Conservation (phyloP, 2,113 vertebrate genomes). For the Hippocampus abdominalis region DNA sequence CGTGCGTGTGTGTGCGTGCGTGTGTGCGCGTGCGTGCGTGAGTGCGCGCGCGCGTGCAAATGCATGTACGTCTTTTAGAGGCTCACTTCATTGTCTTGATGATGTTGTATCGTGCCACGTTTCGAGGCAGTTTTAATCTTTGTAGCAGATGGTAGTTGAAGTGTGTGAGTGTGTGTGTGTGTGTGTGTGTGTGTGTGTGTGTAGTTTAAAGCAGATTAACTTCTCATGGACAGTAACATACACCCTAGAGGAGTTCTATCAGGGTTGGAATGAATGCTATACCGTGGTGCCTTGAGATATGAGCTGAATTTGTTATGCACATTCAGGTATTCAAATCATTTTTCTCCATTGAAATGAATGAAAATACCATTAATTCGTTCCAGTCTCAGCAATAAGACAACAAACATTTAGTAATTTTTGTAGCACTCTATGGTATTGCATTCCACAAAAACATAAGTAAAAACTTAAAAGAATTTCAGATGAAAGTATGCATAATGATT, state of each 20-base stretch:
- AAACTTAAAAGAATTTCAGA: neutral
- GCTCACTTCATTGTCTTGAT: conserved; percentile 32
- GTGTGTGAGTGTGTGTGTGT: neutral
- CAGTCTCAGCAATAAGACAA: neutral
- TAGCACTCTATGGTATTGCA: neutral
- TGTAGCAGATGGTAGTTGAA: conserved; percentile 48
- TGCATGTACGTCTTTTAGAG: neutral
- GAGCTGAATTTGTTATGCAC: neutral
- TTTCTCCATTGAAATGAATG: neutral
- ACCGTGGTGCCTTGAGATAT: neutral
- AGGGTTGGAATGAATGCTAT: neutral
- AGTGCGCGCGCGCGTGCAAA: conserved; percentile 2
- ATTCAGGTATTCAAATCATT: neutral
- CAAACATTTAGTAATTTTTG: too few relatives aligned
- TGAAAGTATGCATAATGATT: neutral
- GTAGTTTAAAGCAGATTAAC: conserved; percentile 48
- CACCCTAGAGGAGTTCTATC: neutral
- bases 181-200: neutral
- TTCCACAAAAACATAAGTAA: neutral
- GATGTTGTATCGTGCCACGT: neutral
- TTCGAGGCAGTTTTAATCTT: conserved; percentile 10
- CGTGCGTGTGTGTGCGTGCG: conserved; percentile 5
- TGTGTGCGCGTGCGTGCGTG: conserved; percentile 44
- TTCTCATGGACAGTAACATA: conserved; percentile 17
- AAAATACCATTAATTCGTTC: neutral